Conservation (phyloP, 2,888 invertebrate genomes). For the Tethea ocularis region DNA sequence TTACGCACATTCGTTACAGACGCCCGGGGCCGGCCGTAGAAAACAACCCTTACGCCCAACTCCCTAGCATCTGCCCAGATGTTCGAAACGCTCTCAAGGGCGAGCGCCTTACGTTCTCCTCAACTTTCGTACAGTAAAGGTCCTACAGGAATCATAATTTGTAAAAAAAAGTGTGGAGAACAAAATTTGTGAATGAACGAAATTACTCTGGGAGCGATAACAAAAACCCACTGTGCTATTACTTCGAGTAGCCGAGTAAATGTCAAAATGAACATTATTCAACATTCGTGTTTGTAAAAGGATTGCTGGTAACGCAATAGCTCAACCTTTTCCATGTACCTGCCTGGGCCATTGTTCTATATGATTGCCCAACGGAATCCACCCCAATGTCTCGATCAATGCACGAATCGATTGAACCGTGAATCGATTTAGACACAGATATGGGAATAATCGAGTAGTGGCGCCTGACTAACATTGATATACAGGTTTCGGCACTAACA, state of each 20-base stretch:
- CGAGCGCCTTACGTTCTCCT: no score
- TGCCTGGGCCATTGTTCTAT: slow-evolving; percentile 37
- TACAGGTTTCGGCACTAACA: slow-evolving; percentile 5
- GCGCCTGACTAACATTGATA: slow-evolving; percentile 22
- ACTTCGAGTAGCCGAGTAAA: slow-evolving; percentile 29
- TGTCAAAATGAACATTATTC: slow-evolving; percentile 37
- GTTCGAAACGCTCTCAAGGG: no score
- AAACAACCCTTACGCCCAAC: no score
- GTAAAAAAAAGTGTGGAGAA: no score
- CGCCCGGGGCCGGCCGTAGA: no score
- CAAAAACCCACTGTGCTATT: background rate
- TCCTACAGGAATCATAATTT: no score
- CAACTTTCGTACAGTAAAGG: no score
- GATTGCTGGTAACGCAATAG: slow-evolving; percentile 26
- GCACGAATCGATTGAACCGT: slow-evolving; percentile 41
- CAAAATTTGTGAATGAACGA: background rate
- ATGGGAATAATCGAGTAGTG: slow-evolving; percentile 40
- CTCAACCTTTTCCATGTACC: slow-evolving; percentile 42
- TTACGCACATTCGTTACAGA: no score
- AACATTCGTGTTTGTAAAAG: slow-evolving; percentile 24
- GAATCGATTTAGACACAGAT: slow-evolving; percentile 49
- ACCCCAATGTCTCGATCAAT: slow-evolving; percentile 31
- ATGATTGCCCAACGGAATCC: slow-evolving; percentile 28
- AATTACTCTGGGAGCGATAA: slow-evolving; percentile 17
- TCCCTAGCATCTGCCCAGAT: no score